Base-by-base conservation (phyloP, 2,113 vertebrate species). In the Eurystomus gularis region DNA sequence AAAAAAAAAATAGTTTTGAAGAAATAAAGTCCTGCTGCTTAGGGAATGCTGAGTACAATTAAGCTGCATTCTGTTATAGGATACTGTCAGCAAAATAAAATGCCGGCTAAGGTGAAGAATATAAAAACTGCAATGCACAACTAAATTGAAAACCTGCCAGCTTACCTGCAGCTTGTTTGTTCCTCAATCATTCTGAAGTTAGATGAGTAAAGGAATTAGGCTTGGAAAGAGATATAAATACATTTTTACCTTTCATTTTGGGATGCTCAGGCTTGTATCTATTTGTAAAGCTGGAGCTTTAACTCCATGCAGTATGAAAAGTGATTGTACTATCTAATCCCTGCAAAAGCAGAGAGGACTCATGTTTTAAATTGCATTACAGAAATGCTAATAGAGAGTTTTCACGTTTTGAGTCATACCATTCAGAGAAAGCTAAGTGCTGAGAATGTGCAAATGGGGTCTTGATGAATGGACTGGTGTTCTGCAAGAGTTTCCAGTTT, bases 31-130 rank as follows among this genome's bases (percentile, higher is more conserved):
- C 71, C 81, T 93, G 82, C 85, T 92, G 73, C 79, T 96, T 37
- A 75, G 55, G 65, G 87, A 83, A 55, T 60, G 73, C 40, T 84
- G 82, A 93, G 35, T 55, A 80, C 86, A 95, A 96, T 97, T 92
- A 95, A 95, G 46, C 88, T 71, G n/a, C 39, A n/a, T 82, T 96
- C 79, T 92, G 57, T 89, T 92, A 82, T 66, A 79, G 68, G 68
- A 31, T 82, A 29, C 29, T 84, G 94, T 96, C 94, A 96, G 91
- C 90, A 92, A 82, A 96, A 94, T 75, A 95, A 95, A 96, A 93
- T 73, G 62, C 70, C 2, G 0, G 46, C 69, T 92, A 81, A 77
- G 86, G 77, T 68, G 82, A 93, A 84, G 65, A 82, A 82, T 85
- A 51, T 5, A 8, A 71, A 94, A 92, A 49, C 21, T 82, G 73